Evolutionary conservation across 2,888 invertebrate species (phyloP), one percentile per base, ranked within the genome.

Genomic region (Listrodromus nycthemerus): DNA sequence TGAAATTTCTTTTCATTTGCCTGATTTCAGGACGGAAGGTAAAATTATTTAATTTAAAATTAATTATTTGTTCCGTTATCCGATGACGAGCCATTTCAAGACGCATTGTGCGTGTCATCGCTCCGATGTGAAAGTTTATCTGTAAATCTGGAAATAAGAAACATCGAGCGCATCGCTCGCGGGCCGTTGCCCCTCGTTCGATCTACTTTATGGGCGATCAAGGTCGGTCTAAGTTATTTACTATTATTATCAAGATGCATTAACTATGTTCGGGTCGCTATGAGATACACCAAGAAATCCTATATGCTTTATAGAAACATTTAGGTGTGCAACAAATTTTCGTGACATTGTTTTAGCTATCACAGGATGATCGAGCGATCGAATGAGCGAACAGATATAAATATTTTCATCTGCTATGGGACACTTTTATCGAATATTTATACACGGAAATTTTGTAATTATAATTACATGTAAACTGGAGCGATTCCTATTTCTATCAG

Each of bases 181-280:
- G 10, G 45, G 50, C 8, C 33, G 24, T 66, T 58, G 71, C 19
- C 48, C 37, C 67, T 69, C 58, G 48, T 61, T 63, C 27, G 48
- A 16, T 48, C 50, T 75, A 63, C 30, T 27, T 48, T 61, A 61
- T 50, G 41, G 37, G 61, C 37, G 21, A 21, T 71, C 67, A 10
- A 10, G 16, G 33, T 78, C 61, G 30, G 69, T 69, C 80, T 73
- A 80, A 16, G 24, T 33, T 45, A 69, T 61, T 63, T 41, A 50
- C 75, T 76, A 80, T 73, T 33, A 24, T 21, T 52, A 80, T 80
- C 83, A 83, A 83, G 83, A 83, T 83, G 83, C 83, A 83, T 45
- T 16, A 61, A 77, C 76, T 77, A 77, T 80, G 24, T 67, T 13
- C 65, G 33, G 33, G 52, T 50, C 73, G 66, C 80, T 83, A 77